Base-by-base conservation (phyloP, 2,113 vertebrate genomes). In the Tragelaphus strepsiceros region DNA sequence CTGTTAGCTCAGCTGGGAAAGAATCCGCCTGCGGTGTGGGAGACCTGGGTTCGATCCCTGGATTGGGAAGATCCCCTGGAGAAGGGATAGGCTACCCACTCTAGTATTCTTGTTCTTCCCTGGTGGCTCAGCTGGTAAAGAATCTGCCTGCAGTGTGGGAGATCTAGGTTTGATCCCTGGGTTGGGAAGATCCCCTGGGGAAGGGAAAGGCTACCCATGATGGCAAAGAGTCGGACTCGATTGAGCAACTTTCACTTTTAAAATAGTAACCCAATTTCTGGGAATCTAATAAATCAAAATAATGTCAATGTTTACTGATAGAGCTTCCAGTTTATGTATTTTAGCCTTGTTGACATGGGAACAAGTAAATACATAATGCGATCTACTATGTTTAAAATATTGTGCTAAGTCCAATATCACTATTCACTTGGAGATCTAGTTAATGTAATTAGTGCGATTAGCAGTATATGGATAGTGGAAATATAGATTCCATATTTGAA, bases 171-270 rank as follows among this genome's bases (percentile, higher is more conserved):
- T 0, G 7, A 62, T 30, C 28, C 28, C 13, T 62, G 61, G 61
- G 61, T 62, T 62, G 61, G 61, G 61, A 62, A 62, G 61, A 62
- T 30, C 61, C 61, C 13, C 28, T 62, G 28, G 61, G 32, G 61
- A 62, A 62, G 28, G 61, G 61, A 62, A 16, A 32, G 28, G 62
- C 62, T 64, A 64, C 32, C 62, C 7, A 9, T 67, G 62, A 17
- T 67, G 0, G 0, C 32, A 67, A 64, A 19, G 62, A 67, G 19
- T 71, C 0, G 0, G 67, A 35, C 67, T 35, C 5, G 0, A 71
- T 6, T 71, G 64, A 71, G 64, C n/a, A 35, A 71, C 17, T 71
- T 35, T 71, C 67, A 71, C n/a, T 71, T 71, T 87, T 86, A 24
- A n/a, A 58, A 83, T 67, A 67, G 24, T 83, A 90, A 78, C 10